A percentile compares a stretch with the other conserved stretches of the same genome.
Conservation (phyloP, 2,888 invertebrate genomes). For the Altica lythri region DNA sequence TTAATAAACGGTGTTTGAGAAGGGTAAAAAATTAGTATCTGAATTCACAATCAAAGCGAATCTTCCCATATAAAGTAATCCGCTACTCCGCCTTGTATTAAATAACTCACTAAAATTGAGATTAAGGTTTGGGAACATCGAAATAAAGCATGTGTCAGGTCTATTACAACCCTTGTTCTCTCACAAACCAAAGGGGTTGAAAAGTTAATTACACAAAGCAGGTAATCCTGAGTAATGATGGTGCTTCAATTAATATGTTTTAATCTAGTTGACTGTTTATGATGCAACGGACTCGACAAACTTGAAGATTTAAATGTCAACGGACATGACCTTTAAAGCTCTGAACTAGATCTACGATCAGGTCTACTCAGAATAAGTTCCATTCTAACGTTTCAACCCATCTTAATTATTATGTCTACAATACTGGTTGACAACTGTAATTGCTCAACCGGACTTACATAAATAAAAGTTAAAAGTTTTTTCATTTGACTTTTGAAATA, state of each 20-base stretch:
- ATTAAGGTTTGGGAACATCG: constrained; percentile 16
- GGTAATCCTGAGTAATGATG: constrained; percentile 26
- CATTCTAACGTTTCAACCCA: not conserved
- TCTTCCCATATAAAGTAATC: constrained; percentile 13
- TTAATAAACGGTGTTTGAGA: too few species aligned
- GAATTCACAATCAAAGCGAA: constrained; percentile 1
- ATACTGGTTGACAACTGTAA: too few species aligned
- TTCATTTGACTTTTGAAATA: too few species aligned
- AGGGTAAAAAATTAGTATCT: constrained; percentile 2
- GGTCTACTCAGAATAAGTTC: constrained; percentile 2
- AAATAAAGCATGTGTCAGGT: constrained; percentile 17
- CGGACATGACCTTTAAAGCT: constrained; percentile 5
- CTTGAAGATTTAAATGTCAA: constrained; percentile 19
- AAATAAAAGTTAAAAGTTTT: too few species aligned
- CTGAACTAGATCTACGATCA: constrained; percentile 8
- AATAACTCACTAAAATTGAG: constrained; percentile 14
- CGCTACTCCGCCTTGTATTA: constrained; percentile 18
- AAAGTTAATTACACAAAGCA: constrained; percentile 24
- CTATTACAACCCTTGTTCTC: constrained; percentile 18
- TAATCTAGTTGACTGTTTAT: constrained; percentile 21
- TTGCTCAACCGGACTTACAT: too few species aligned
- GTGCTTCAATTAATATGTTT: constrained; percentile 23
- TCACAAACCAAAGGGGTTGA: constrained; percentile 19
- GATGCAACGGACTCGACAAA: constrained; percentile 15
- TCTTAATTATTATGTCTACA: too few species aligned